phyloP scores from a whole-genome alignment of 2,797 vertebrate species.

The Epinephelus coioides region DNA sequence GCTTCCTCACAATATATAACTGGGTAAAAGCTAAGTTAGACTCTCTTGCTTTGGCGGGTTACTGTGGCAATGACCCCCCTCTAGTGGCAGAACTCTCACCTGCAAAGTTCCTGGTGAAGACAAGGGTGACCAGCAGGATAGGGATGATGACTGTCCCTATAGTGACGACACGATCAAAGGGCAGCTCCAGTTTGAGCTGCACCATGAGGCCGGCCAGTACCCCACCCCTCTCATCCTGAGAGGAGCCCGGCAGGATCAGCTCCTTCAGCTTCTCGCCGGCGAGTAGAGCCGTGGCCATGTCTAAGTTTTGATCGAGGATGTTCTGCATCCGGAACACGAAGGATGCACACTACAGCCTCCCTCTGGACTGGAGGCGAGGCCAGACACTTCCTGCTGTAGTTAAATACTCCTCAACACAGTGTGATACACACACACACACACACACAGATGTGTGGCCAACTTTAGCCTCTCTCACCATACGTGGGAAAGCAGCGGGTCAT shows the following conservation, averaged over 20 bases:
- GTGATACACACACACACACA: constrained; percentile 25
- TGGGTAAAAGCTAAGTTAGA: not conserved
- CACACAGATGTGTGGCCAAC: constrained; percentile 38
- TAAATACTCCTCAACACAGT: constrained; percentile 43
- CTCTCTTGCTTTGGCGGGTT: not conserved
- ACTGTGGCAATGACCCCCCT: constrained; percentile 21
- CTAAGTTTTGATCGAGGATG: constrained; percentile 97
- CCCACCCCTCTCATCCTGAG: constrained; percentile 94
- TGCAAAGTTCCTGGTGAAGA: constrained; percentile 99
- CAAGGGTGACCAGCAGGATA: constrained; percentile 96
- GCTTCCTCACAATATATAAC: not conserved
- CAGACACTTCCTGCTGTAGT: constrained; percentile 57
- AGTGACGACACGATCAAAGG: constrained; percentile 98
- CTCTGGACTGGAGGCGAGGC: constrained; percentile 35
- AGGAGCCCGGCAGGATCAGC: constrained; percentile 95
- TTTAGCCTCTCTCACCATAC: constrained; percentile 63
- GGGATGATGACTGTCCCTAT: constrained; percentile 99
- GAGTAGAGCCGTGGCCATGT: constrained; percentile 99
- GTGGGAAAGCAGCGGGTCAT: constrained; percentile 41
- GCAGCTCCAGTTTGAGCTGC: constrained; percentile 97
- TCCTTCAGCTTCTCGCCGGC: constrained; percentile 99
- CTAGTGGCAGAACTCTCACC: constrained; percentile 86
- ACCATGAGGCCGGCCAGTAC: constrained; percentile 94
- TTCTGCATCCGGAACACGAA: constrained; percentile 93
- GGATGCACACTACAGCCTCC: constrained; percentile 45